Evolutionary conservation across 2,888 invertebrate species (phyloP), one percentile per base, ranked within the genome.

Genomic region (Yponomeuta sedellus): DNA sequence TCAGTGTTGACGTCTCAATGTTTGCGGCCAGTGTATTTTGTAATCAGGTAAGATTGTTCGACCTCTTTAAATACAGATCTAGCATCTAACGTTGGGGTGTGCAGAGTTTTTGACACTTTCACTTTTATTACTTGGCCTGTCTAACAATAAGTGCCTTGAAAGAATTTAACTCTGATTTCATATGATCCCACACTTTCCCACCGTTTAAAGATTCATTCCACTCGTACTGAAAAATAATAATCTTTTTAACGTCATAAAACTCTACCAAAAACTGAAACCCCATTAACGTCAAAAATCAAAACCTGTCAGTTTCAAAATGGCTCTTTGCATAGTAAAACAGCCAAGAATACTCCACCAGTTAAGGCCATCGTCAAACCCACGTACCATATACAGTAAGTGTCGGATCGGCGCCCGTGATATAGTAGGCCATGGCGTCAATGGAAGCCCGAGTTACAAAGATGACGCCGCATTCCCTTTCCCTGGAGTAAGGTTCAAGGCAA

Each of bases 351-450:
- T 52, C 16, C 1, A 12, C 12, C 44, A 16, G 16, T 16, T 52
- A 52, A 5, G 8, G 44, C 2, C 44, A 16, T 12, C 16, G 12
- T 52, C 12, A 16, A 52, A 52, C 44, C 12, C 16, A 16, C 76
- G 80, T 39, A 72, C 75, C 1, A 67, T 80, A 0, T 78, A 87
- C 69, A 80, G 82, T 6, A 75, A 78, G 59, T 80, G 80, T 67
- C 77, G 87, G 52, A 92, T 92, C 67, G 95, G 95, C 1, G 92
- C 90, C 71, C 83, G 95, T 56, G 95, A 95, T 73, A 91, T 94
- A 69, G 94, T 95, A 1, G 94, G 95, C 0, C 90, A 80, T 71
- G 94, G 95, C 0, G 69, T 86, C n/a, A 94, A 93, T 72, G 94
- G 94, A 0, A 72, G 77, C 10, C 87, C 92, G 0, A 84, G 74